Conservation (phyloP, 2,113 vertebrate genomes). For the Onychostruthus taczanowskii region DNA sequence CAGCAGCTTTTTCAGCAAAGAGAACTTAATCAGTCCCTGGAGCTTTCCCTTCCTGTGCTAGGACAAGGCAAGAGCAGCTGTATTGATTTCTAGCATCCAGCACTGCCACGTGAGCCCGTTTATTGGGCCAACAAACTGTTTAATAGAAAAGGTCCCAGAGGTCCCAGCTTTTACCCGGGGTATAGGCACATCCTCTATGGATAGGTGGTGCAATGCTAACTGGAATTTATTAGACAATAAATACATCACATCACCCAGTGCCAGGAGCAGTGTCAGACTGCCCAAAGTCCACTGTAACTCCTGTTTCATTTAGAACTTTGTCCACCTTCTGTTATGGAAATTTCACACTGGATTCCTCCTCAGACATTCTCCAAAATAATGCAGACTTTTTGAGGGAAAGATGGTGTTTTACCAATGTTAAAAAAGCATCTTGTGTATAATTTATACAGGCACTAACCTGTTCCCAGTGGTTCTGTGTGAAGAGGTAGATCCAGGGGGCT, state of each 20-base stretch:
- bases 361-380: not conserved
- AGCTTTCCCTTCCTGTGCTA: constrained; percentile 38
- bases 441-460: not conserved
- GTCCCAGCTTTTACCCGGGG: not conserved
- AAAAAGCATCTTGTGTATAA: not conserved
- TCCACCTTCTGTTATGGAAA: not conserved
- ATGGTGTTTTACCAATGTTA: accelerated
- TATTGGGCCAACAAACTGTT: constrained; percentile 42
- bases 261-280: not conserved
- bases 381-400: not conserved
- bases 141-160: constrained; percentile 30
- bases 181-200: not conserved
- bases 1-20: constrained; percentile 4
- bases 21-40: constrained; percentile 38
- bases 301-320: accelerated
- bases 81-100: constrained; percentile 36
- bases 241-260: not conserved
- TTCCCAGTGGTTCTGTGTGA: not conserved
- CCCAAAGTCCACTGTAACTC: not conserved
- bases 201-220: not conserved
- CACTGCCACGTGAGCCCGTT: not conserved
- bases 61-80: constrained; percentile 7
- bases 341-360: not conserved
- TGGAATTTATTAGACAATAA: not conserved
- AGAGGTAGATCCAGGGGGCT: not conserved